These are phyloP conservation scores for Pardalotus punctatus DNA, from an alignment of 2,113 vertebrate genomes.

Conservation along the genomic window DNA sequence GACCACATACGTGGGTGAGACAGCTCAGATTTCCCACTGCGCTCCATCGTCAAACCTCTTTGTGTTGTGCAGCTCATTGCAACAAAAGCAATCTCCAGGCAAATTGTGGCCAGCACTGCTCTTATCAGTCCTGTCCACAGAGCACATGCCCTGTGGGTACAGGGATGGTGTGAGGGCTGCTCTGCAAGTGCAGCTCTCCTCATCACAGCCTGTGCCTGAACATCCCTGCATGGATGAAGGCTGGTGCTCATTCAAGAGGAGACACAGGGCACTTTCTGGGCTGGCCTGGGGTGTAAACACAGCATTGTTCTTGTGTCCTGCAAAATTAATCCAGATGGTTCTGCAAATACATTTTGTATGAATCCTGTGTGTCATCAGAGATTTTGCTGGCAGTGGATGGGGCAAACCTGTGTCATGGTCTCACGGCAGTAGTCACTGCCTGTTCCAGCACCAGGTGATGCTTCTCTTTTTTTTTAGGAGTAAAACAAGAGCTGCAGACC, in stretches of 20 bases:
- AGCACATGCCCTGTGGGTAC: background rate
- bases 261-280: background rate
- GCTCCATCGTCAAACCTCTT: background rate
- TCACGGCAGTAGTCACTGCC: background rate
- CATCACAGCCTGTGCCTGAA: background rate
- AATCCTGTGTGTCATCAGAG: background rate
- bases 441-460: background rate
- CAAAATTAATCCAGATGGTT: background rate
- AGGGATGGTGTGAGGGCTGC: background rate
- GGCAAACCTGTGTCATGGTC: background rate
- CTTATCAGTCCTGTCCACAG: background rate
- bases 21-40: background rate
- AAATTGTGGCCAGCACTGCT: background rate
- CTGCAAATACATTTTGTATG: background rate
- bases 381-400: background rate
- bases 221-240: background rate
- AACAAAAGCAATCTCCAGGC: background rate
- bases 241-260: background rate
- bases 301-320: background rate
- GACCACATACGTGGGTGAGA: background rate
- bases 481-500: background rate
- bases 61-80: background rate
- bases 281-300: background rate
- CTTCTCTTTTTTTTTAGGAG: background rate
- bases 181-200: accelerated